Conservation (phyloP, 2,888 invertebrate genomes). For the Lasioglossum lativentre region DNA sequence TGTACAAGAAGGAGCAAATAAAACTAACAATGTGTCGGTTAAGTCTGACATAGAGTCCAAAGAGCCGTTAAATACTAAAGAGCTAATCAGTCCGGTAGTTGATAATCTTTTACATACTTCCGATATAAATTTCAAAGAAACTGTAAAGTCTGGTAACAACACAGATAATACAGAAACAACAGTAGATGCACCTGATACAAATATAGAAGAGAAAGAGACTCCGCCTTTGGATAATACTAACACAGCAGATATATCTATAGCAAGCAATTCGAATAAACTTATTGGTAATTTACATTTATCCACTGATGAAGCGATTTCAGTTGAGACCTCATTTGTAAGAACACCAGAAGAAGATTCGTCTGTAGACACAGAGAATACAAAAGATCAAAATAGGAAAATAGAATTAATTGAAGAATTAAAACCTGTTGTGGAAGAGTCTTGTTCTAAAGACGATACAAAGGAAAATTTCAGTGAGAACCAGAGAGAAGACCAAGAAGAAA, state of each 20-base stretch:
- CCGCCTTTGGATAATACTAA: slow-evolving; percentile 22
- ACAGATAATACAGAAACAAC: slow-evolving; percentile 23
- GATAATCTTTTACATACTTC: slow-evolving; percentile 52
- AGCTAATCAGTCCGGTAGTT: slow-evolving; percentile 41
- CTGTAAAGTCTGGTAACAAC: slow-evolving; percentile 23
- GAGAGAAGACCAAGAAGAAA: slow-evolving; percentile 41
- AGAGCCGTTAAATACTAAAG: slow-evolving; percentile 42
- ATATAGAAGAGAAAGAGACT: slow-evolving; percentile 27
- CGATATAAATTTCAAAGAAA: slow-evolving; percentile 49
- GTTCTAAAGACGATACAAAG: slow-evolving; percentile 42
- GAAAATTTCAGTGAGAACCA: slow-evolving; percentile 51
- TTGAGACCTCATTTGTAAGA: slow-evolving; percentile 15
- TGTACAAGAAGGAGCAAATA: slow-evolving; percentile 35
- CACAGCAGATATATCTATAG: slow-evolving; percentile 21
- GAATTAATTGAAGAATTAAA: slow-evolving; percentile 52
- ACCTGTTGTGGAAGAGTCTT: slow-evolving; percentile 64
- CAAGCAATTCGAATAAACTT: slow-evolving; percentile 24
- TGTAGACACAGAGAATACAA: slow-evolving; percentile 16
- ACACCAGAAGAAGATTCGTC: slow-evolving; percentile 34
- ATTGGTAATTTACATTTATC: slow-evolving; percentile 28
- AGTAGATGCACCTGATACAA: slow-evolving; percentile 18
- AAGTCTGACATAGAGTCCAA: slow-evolving; percentile 45
- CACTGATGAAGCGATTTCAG: slow-evolving; percentile 13
- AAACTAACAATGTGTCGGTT: slow-evolving; percentile 15
- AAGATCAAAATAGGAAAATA: slow-evolving; percentile 33